Evolutionary conservation across 2,888 invertebrate genomes (phyloP).

Genomic region (Platycheirus albimanus): DNA sequence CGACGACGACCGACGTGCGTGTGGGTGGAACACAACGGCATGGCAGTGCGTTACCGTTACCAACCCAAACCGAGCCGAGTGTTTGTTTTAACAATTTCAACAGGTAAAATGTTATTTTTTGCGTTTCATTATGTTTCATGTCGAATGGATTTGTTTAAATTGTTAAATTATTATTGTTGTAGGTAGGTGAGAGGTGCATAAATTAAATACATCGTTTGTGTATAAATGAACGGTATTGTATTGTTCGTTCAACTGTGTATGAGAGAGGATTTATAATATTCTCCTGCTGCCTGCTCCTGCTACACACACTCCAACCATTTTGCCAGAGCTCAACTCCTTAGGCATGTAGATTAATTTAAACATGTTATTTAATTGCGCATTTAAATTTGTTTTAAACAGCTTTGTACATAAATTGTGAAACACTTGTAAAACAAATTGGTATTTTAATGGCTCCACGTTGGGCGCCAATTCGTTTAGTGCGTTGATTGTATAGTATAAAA

Average conservation of each 20-base stretch:
- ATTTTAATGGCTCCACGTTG: slow-evolving; percentile 37
- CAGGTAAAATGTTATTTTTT: slow-evolving; percentile 57
- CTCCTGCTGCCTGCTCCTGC: background rate
- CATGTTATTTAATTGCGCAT: slow-evolving; percentile 42
- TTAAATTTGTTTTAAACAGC: slow-evolving; percentile 40
- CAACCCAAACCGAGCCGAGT: no score
- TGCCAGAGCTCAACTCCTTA: slow-evolving; percentile 32
- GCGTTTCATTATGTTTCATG: slow-evolving; percentile 44
- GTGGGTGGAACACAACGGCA: background rate
- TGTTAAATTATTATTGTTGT: slow-evolving; percentile 30
- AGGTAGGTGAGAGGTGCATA: slow-evolving; percentile 7
- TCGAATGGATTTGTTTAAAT: slow-evolving; percentile 44
- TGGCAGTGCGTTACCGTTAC: background rate
- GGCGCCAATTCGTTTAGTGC: slow-evolving; percentile 25
- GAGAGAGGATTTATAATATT: background rate
- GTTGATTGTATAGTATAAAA: slow-evolving; percentile 11
- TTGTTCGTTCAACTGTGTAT: no score
- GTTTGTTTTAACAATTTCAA: slow-evolving; percentile 46
- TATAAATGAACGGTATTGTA: no score
- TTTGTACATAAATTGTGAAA: slow-evolving; percentile 36
- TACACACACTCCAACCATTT: no score
- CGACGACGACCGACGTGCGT: no score
- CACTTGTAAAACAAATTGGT: slow-evolving; percentile 37
- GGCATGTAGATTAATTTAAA: slow-evolving; percentile 42
- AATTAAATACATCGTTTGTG: slow-evolving; percentile 10